Percentiles rank a stretch among this genome's conserved stretches.
Conservation (phyloP, 2,797 vertebrate genomes). For the Sebastiscus albofasciatus region DNA sequence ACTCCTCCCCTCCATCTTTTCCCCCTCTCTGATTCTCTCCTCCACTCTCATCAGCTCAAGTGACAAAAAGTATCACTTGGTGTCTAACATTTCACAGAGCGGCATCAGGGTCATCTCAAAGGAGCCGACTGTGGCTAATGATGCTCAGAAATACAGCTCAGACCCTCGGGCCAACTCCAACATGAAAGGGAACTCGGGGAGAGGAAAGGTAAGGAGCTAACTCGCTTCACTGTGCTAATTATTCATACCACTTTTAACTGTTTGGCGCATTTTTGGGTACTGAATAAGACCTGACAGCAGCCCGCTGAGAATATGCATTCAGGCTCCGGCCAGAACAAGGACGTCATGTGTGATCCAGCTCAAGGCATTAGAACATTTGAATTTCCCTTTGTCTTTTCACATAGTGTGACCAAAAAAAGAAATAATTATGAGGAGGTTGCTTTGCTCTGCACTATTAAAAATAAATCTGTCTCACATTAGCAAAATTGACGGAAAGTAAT, state of each 20-base stretch:
- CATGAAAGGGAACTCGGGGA: slow-evolving; percentile 57
- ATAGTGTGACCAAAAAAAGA: background rate
- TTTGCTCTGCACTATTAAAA: background rate
- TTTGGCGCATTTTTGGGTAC: slow-evolving; percentile 6
- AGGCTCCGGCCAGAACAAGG: background rate
- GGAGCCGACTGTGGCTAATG: slow-evolving; percentile 46
- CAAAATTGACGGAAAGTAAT: background rate
- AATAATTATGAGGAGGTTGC: background rate
- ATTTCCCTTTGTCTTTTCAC: background rate
- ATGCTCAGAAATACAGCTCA: slow-evolving; percentile 52
- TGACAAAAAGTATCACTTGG: slow-evolving; percentile 41
- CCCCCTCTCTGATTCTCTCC: background rate
- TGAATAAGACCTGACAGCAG: slow-evolving; percentile 2
- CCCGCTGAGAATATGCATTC: background rate
- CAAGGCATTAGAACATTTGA: background rate
- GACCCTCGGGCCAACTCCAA: slow-evolving; percentile 46
- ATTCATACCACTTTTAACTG: slow-evolving; percentile 44
- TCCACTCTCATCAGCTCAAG: slow-evolving; percentile 44
- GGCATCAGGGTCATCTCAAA: slow-evolving; percentile 41
- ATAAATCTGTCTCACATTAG: background rate
- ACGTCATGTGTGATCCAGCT: background rate
- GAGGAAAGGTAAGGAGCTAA: slow-evolving; percentile 44
- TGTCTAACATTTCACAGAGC: slow-evolving; percentile 46
- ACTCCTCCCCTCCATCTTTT: background rate
- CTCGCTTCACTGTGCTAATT: slow-evolving; percentile 48